A percentile compares a stretch with the other conserved stretches of the same genome.
Evolutionary conservation across 2,888 invertebrate genomes (phyloP).

Genomic region (Anoplius nigerrimus): DNA sequence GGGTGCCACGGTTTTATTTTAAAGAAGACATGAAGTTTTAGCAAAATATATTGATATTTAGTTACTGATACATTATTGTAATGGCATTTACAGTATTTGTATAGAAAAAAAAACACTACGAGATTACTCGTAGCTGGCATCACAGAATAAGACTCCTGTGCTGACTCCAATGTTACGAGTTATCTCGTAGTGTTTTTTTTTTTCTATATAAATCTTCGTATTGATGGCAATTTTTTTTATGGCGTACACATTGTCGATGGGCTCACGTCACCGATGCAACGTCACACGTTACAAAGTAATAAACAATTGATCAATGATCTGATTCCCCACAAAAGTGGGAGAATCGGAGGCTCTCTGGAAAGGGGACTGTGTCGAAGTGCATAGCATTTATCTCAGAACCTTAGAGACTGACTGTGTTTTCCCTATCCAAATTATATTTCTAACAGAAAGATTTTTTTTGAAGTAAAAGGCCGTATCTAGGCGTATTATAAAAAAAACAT

Average conservation of each 20-base stretch:
- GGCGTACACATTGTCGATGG: conserved; percentile 11
- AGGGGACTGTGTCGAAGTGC: conserved; percentile 14
- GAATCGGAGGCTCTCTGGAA: conserved; percentile 13
- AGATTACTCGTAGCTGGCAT: no score
- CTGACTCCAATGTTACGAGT: no score
- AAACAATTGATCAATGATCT: conserved; percentile 16
- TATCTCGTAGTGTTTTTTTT: no score
- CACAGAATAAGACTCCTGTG: no score
- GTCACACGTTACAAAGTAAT: conserved; percentile 13
- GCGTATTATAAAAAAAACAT: conserved; percentile 13
- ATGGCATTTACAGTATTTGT: no score
- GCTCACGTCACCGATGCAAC: conserved; percentile 12
- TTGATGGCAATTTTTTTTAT: conserved; percentile 5
- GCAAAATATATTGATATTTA: no score
- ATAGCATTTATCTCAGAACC: conserved; percentile 12
- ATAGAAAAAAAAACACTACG: no score
- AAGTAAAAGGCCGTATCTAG: conserved; percentile 12
- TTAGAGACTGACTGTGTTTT: conserved; percentile 15
- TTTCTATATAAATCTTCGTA: no score
- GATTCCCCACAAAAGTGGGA: conserved; percentile 13
- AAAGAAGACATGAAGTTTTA: no score
- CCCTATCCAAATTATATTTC: conserved; percentile 12
- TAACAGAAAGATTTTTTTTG: conserved; percentile 12
- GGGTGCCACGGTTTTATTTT: no score
- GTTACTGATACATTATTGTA: no score